Evolutionary conservation across 1,140 invertebrate genomes (phyloP), one percentile per base, ranked within the genome.

Genomic region (Leucophenga varia): DNA sequence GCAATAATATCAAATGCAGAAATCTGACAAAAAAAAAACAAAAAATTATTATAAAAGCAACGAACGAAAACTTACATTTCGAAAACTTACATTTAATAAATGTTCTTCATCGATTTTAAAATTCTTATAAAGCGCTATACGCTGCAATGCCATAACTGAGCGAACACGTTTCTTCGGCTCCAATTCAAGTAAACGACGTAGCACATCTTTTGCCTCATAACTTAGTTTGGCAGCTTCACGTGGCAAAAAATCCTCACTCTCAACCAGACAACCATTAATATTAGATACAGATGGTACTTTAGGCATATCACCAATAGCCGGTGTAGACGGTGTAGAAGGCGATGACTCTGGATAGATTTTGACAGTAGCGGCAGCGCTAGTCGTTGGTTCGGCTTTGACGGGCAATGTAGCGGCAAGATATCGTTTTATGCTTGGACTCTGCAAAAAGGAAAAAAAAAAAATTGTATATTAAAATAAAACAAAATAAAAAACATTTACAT

Each of bases 111-210:
- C 52, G 28, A 67, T 32, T 25, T 76, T 75, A 49, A 77, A 81
- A 37, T 73, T 70, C 55, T 77, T 77, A 54, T 74, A 81, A 37
- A 81, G 78, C 13, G 79, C 77, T 5, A 79, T 78, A 22, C 65
- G 74, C 46, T 78, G 65, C 13, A 81, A 56, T 1, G 73, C 63
- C 48, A 77, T 64, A 19, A 81, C 52, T 13, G 78, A 77, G 19
- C 71, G 71, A 4, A 81, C 59, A 20, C 80, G 64, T 43, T 74
- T 59, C 1, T 54, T 52, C 9, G 78, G 75, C 21, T 79, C 71
- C 2, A 72, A 32, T 38, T 74, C 65, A 3, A 81, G 55, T 7
- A 81, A 57, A 25, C 79, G 67, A 19, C 57, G 40, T 6, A 80
- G 44, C 12, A 81, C 58, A 60, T 79, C 78, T 42, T 55, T 67